These are phyloP conservation scores for Hydrophis major DNA, from an alignment of 2,797 vertebrate genomes.

Conservation along the genomic window DNA sequence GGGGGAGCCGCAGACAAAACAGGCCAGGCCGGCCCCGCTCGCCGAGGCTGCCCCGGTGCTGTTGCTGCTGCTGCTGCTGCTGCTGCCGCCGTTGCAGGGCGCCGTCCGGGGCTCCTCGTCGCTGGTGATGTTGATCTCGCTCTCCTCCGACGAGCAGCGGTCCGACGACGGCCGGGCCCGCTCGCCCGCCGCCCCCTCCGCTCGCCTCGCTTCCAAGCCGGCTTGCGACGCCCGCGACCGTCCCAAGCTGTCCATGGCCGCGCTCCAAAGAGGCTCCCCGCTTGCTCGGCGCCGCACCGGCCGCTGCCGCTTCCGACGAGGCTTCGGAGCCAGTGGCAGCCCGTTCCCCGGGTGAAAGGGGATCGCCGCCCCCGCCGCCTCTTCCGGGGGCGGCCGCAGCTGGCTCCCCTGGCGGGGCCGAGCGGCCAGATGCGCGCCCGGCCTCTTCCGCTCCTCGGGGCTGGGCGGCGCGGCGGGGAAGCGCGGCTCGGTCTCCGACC, in stretches of 20 bases:
- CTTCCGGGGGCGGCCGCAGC: background rate
- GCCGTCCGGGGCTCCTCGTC: constrained; percentile 20
- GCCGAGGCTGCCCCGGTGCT: background rate
- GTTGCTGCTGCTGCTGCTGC: accelerated
- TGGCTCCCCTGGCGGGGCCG: background rate
- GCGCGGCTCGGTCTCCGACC: constrained; percentile 80
- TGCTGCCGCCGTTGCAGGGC: background rate
- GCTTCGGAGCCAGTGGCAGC: background rate
- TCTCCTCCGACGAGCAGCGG: constrained; percentile 72
- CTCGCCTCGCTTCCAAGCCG: constrained; percentile 35
- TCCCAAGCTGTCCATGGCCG: background rate
- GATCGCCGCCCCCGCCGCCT: background rate
- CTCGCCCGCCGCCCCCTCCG: background rate
- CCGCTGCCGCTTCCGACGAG: constrained; percentile 2
- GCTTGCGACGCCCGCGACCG: background rate
- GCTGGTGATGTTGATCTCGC: constrained; percentile 83
- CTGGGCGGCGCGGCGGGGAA: constrained; percentile 44
- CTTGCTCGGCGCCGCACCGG: background rate
- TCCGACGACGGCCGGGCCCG: background rate
- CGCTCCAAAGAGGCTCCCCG: background rate
- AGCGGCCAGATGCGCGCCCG: background rate
- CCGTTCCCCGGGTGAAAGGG: background rate
- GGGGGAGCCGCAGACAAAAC: constrained; percentile 85
- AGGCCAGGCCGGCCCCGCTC: constrained; percentile 49
- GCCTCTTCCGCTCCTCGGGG: background rate